Evolutionary conservation across 2,888 invertebrate species (phyloP).

Genomic region (Ommatoiulus sabulosus): DNA sequence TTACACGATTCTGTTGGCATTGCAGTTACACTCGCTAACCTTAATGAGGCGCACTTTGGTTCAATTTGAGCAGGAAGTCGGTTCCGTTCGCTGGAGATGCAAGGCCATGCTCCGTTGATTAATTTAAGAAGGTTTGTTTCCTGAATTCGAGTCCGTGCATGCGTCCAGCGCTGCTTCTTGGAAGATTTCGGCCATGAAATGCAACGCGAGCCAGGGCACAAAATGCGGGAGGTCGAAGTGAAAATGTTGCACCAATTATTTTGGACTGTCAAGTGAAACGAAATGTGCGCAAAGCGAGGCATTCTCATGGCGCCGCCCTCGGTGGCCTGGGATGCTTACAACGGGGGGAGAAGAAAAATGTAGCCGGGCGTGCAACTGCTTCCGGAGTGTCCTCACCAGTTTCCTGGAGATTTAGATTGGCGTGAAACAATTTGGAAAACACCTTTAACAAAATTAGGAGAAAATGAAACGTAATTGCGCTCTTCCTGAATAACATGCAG

Average conservation of each 20-base stretch:
- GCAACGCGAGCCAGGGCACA: background rate
- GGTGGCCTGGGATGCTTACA: background rate
- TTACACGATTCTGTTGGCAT: background rate
- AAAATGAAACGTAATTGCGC: background rate
- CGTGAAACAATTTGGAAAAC: background rate
- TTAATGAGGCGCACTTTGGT: background rate
- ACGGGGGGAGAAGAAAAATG: background rate
- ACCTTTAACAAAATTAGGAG: background rate
- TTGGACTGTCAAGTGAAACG: background rate
- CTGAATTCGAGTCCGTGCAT: background rate
- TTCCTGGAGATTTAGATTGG: conserved; percentile 25
- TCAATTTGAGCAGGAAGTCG: background rate
- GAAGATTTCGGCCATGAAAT: background rate
- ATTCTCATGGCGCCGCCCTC: background rate
- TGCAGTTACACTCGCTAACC: background rate
- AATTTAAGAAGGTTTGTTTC: background rate
- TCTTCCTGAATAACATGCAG: background rate
- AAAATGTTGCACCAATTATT: background rate
- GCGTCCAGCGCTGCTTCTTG: background rate
- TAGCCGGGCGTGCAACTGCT: background rate
- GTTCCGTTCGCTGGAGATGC: background rate
- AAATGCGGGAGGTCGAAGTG: background rate
- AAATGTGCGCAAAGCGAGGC: background rate
- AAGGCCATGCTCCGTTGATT: background rate
- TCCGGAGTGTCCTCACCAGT: background rate